These are phyloP conservation scores for Nezara viridula DNA, from an alignment of 2,888 invertebrate species.

Conservation along the genomic window DNA sequence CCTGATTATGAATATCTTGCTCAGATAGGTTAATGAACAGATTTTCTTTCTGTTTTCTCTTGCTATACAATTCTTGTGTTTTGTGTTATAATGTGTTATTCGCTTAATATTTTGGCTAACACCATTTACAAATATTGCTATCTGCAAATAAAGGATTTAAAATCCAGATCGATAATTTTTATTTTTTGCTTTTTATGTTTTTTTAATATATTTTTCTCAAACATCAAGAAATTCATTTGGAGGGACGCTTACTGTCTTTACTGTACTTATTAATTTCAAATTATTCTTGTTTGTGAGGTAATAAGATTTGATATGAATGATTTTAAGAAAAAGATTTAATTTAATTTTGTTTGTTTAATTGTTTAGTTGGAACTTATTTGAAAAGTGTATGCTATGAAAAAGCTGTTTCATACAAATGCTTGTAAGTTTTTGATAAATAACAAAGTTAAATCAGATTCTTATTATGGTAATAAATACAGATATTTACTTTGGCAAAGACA, in stretches of 20 bases:
- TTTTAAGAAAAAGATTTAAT: neutral
- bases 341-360: conserved; percentile 34
- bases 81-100: conserved; percentile 55
- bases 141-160: conserved; percentile 57
- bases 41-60: conserved; percentile 57
- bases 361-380: conserved; percentile 11
- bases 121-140: conserved; percentile 49
- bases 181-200: conserved; percentile 52
- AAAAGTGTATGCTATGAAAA: conserved; percentile 33
- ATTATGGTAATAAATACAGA: conserved; percentile 30
- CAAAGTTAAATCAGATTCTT: conserved; percentile 51
- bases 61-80: conserved; percentile 53
- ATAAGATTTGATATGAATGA: conserved; percentile 23
- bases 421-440: conserved; percentile 39
- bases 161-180: conserved; percentile 43
- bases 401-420: conserved; percentile 47
- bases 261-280: conserved; percentile 55
- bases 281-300: conserved; percentile 44
- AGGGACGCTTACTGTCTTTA: conserved; percentile 54
- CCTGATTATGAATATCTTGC: conserved; percentile 50
- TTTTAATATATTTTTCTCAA: conserved; percentile 21
- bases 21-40: conserved; percentile 53
- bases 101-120: conserved; percentile 57
- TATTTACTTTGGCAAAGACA: conserved; percentile 21
- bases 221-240: conserved; percentile 26